phyloP scores from a whole-genome alignment of 2,888 invertebrate genomes.

The Temnothorax unifasciatus region DNA sequence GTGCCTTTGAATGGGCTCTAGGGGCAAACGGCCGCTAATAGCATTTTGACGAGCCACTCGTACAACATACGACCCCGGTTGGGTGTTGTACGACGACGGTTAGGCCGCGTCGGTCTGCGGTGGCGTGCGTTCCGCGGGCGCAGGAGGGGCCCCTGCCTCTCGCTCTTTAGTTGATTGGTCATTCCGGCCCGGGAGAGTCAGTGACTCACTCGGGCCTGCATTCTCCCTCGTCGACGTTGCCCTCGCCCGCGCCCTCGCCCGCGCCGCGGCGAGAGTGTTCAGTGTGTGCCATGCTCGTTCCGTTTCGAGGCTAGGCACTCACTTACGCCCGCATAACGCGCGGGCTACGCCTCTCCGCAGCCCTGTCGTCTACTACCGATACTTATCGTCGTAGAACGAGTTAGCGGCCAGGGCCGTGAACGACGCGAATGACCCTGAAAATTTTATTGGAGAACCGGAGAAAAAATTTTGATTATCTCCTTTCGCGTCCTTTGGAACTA shows the following conservation, averaged over 20 bases:
- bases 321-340: conserved; percentile 82
- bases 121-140: conserved; percentile 61
- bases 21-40: conserved; percentile 68
- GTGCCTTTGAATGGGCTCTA: conserved; percentile 50
- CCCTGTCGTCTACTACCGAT: conserved; percentile 68
- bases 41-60: conserved; percentile 65
- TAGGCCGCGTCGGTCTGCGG: background rate
- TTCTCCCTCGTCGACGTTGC: conserved; percentile 73
- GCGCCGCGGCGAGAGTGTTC: conserved; percentile 17
- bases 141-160: conserved; percentile 56
- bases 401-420: conserved; percentile 65
- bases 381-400: conserved; percentile 71
- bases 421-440: conserved; percentile 8
- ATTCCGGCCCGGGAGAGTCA: conserved; percentile 77
- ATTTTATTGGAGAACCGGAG: background rate
- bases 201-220: conserved; percentile 79
- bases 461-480: background rate
- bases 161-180: conserved; percentile 80
- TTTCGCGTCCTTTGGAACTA: background rate
- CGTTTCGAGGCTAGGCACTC: conserved; percentile 77
- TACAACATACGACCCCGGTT: conserved; percentile 16
- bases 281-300: conserved; percentile 67
- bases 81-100: conserved; percentile 12
- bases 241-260: conserved; percentile 23
- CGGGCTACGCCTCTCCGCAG: conserved; percentile 64